phyloP scores from a whole-genome alignment of 2,888 invertebrate genomes.

The Xiphydria camelus region DNA sequence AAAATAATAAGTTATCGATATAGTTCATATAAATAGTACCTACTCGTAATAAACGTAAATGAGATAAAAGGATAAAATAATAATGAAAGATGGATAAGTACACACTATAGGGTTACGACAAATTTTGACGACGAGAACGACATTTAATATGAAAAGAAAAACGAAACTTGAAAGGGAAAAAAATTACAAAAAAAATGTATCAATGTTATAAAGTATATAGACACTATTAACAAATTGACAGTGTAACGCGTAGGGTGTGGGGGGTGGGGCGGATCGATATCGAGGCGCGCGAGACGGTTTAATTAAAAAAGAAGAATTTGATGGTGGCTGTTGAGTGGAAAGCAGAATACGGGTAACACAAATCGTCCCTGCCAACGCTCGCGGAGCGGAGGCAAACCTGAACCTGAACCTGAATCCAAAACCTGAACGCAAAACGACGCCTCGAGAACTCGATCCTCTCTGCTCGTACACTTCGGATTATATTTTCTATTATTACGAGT shows the following conservation, averaged over 20 bases:
- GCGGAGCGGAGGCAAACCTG: too few relatives aligned
- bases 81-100: neutral
- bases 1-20: slow-evolving; percentile 16
- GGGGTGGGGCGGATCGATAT: too few relatives aligned
- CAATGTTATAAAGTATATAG: slow-evolving; percentile 43
- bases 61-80: neutral
- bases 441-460: slow-evolving; percentile 22
- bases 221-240: slow-evolving; percentile 26
- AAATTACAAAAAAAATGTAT: slow-evolving; percentile 23
- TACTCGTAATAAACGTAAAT: slow-evolving; percentile 1
- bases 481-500: slow-evolving; percentile 33
- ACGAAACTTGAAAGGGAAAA: slow-evolving; percentile 4
- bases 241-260: slow-evolving; percentile 6
- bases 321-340: slow-evolving; percentile 9
- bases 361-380: too few relatives aligned
- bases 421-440: too few relatives aligned
- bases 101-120: neutral
- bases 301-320: slow-evolving; percentile 5
- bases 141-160: neutral
- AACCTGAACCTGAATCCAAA: too few relatives aligned
- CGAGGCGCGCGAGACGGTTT: too few relatives aligned
- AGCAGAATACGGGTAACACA: too few relatives aligned
- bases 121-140: neutral
- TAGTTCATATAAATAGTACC: slow-evolving; percentile 7
- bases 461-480: slow-evolving; percentile 28